Conservation (phyloP, 2,888 invertebrate species). For the Protophormia terraenovae region DNA sequence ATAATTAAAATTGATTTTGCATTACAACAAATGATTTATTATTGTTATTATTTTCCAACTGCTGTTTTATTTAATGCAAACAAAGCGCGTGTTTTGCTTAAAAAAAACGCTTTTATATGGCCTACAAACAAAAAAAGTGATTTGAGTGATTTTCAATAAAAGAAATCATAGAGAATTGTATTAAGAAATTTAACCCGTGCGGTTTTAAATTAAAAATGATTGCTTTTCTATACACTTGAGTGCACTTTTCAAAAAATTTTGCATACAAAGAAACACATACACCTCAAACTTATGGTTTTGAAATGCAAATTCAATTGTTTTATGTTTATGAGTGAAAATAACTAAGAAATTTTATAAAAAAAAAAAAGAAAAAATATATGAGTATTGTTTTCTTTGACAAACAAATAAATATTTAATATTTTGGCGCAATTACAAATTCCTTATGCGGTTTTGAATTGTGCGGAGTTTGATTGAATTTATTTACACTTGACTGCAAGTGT, state of each 20-base stretch:
- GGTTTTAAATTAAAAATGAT: slow-evolving; percentile 67
- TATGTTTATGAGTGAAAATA: not conserved
- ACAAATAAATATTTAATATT: slow-evolving; percentile 41
- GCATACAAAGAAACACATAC: slow-evolving; percentile 41
- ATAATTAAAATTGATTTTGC: slow-evolving; percentile 63
- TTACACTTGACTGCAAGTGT: slow-evolving; percentile 61
- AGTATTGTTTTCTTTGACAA: slow-evolving; percentile 50
- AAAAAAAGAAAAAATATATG: too few species aligned
- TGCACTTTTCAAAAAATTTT: slow-evolving; percentile 70
- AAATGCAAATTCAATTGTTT: slow-evolving; percentile 27
- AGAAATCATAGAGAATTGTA: slow-evolving; percentile 42
- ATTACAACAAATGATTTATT: slow-evolving; percentile 39
- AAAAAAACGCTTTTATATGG: slow-evolving; percentile 36
- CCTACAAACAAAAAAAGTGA: slow-evolving; percentile 1
- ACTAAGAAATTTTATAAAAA: not conserved
- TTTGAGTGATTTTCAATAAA: slow-evolving; percentile 57
- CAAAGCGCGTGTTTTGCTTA: slow-evolving; percentile 66
- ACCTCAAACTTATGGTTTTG: slow-evolving; percentile 16
- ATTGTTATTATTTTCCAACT: not conserved
- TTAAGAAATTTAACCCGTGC: slow-evolving; percentile 60
- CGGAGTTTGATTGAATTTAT: slow-evolving; percentile 44
- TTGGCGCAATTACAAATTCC: slow-evolving; percentile 60
- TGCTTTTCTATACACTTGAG: slow-evolving; percentile 72
- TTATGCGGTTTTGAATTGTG: slow-evolving; percentile 26
- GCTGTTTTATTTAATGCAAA: slow-evolving; percentile 66